A percentile compares a stretch with the other conserved stretches of the same genome.
phyloP scores from a whole-genome alignment of 2,888 invertebrate genomes.

The Troides helena region DNA sequence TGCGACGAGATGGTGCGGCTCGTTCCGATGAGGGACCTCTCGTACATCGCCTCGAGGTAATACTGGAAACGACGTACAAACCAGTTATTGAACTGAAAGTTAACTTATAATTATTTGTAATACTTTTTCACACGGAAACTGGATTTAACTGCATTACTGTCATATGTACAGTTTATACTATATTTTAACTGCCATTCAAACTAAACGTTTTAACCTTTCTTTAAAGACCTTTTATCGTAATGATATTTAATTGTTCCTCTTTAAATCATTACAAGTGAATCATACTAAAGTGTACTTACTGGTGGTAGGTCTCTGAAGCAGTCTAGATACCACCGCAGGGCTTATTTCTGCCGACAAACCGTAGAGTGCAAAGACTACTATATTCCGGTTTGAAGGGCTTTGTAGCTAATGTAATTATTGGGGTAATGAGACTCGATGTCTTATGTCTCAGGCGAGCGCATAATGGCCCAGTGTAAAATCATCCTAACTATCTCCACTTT shows the following conservation, averaged over 20 bases:
- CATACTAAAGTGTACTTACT: too few relatives aligned
- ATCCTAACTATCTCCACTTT: too few relatives aligned
- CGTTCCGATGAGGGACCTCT: neutral
- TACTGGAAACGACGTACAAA: neutral
- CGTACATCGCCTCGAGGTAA: neutral
- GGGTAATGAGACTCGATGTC: too few relatives aligned
- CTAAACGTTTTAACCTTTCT: neutral
- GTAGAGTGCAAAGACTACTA: too few relatives aligned
- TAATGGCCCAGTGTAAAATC: too few relatives aligned
- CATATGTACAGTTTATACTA: neutral
- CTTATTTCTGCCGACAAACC: too few relatives aligned
- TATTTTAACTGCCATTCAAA: too few relatives aligned
- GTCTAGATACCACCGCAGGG: too few relatives aligned
- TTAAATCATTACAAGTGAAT: neutral
- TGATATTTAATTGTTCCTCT: neutral
- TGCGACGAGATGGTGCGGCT: slow-evolving; percentile 5
- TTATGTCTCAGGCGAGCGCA: too few relatives aligned
- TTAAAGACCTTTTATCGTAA: neutral
- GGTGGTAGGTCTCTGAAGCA: too few relatives aligned
- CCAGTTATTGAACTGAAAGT: slow-evolving; percentile 12
- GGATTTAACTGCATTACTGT: neutral
- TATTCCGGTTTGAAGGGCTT: too few relatives aligned
- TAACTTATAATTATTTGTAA: slow-evolving; percentile 5
- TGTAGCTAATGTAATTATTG: too few relatives aligned
- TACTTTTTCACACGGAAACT: slow-evolving; percentile 4